A percentile compares a stretch with the other conserved stretches of the same genome.
Conservation (phyloP, 2,113 vertebrate species). For the Lonchura striata region DNA sequence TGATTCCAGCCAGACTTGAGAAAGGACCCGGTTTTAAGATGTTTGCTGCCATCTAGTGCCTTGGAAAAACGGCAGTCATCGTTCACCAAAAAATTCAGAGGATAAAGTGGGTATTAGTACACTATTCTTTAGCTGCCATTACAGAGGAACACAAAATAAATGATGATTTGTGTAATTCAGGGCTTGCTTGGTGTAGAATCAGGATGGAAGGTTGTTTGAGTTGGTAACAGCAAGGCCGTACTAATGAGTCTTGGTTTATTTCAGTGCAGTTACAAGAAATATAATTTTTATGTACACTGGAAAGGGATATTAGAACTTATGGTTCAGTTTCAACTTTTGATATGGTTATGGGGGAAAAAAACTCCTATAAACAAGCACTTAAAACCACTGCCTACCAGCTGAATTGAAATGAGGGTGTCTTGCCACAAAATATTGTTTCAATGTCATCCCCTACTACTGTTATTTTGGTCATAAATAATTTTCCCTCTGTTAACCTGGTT, state of each 20-base stretch:
- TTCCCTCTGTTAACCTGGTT: not conserved
- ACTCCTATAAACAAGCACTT: not conserved
- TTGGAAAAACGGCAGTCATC: not conserved
- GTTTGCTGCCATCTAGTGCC: slow-evolving; percentile 77
- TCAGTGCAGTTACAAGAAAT: not conserved
- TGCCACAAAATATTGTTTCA: not conserved
- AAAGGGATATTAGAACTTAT: not conserved
- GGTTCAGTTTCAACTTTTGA: not conserved
- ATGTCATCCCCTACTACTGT: not conserved
- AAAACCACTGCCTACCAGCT: not conserved
- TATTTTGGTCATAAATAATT: not conserved
- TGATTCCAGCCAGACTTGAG: not conserved
- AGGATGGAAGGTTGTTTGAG: not conserved
- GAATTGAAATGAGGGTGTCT: not conserved
- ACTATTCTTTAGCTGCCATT: not conserved
- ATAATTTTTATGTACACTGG: not conserved
- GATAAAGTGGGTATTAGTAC: not conserved
- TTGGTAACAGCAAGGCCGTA: not conserved
- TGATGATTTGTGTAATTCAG: not conserved
- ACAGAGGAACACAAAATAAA: not conserved
- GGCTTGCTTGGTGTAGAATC: not conserved
- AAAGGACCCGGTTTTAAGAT: slow-evolving; percentile 14
- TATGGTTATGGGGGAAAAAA: not conserved
- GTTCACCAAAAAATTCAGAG: not conserved
- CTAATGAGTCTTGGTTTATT: not conserved